Evolutionary conservation across 2,113 vertebrate genomes (phyloP).

Genomic region (Suricata suricatta): DNA sequence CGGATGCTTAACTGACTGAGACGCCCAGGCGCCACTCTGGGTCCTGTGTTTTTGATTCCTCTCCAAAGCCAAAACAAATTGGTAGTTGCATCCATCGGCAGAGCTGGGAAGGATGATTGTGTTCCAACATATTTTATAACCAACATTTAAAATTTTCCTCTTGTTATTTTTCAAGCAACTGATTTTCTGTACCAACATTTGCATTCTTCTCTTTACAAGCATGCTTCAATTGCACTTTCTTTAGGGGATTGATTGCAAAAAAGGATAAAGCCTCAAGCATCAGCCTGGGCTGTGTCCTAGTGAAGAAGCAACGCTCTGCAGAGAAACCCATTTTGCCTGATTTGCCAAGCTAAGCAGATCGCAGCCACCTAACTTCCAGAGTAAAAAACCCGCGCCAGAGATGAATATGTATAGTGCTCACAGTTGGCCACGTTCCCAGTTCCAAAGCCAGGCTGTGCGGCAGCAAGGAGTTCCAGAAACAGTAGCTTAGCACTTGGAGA

Average conservation of each 20-base stretch:
- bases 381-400: not conserved
- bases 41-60: not conserved
- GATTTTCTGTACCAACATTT: constrained; percentile 33
- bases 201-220: not conserved
- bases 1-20: too few species aligned
- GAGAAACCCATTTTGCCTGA: constrained; percentile 39
- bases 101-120: not conserved
- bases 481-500: not conserved
- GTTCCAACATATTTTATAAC: constrained; percentile 11
- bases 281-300: constrained; percentile 5
- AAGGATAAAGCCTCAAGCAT: not conserved
- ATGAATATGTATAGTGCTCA: constrained; percentile 37
- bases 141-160: not conserved
- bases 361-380: constrained; percentile 36
- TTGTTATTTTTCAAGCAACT: constrained; percentile 8
- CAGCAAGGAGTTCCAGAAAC: not conserved
- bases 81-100: not conserved
- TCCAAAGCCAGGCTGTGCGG: not conserved
- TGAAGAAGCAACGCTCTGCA: constrained; percentile 38
- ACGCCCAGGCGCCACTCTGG: too few species aligned
- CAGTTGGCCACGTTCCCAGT: not conserved
- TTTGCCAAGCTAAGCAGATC: constrained; percentile 56
- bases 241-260: constrained; percentile 44
- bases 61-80: not conserved
- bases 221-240: not conserved